Base-by-base conservation (phyloP, 2,113 vertebrate genomes). In the Sander vitreus region DNA sequence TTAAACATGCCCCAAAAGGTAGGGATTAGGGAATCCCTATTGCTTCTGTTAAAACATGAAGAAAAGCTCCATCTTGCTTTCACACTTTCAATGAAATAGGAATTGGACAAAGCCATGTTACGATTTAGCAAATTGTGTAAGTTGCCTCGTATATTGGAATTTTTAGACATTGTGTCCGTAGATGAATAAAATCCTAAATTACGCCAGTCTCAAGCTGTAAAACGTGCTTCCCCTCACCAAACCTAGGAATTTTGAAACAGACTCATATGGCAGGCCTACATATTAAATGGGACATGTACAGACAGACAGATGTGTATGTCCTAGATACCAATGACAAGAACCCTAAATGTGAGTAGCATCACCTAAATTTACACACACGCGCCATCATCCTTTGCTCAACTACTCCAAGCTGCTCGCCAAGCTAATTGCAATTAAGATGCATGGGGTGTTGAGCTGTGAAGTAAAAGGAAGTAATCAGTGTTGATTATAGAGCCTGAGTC, bases 341-440 rank as follows among this genome's bases (percentile, higher is more conserved):
- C 6, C 53, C 39, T 18, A 53, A 64, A 76, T 78, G 63, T 75
- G 63, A 48, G 18, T 18, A 43, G 33, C 64, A 55, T 55, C 51
- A 2, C 50, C 39, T 48, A 27, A 65, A 84, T 70, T 25, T 48
- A 45, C 82, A 63, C 60, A 65, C 13, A 59, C 45, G 60, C 13
- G 33, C 36, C 16, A 23, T 77, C 63, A 57, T 76, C 64, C 65
- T 54, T 48, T 66, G 55, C 74, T 78, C 65, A 77, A 55, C 66
- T 25, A 55, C 66, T 82, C 69, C 48, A 78, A 83, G 66, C 84
- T 79, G 85, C 78, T 84, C 79, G n/a, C n/a, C n/a, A n/a, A 86
- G 76, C 90, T 92, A 93, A 94, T 94, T 94, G 90, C 90, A 92
- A 93, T 94, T 92, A 93, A 79, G 81, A 87, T 85, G 85, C 90